These are phyloP conservation scores for Chaetoderma sp. DNA, from an alignment of 2,888 invertebrate genomes.

Conservation along the genomic window DNA sequence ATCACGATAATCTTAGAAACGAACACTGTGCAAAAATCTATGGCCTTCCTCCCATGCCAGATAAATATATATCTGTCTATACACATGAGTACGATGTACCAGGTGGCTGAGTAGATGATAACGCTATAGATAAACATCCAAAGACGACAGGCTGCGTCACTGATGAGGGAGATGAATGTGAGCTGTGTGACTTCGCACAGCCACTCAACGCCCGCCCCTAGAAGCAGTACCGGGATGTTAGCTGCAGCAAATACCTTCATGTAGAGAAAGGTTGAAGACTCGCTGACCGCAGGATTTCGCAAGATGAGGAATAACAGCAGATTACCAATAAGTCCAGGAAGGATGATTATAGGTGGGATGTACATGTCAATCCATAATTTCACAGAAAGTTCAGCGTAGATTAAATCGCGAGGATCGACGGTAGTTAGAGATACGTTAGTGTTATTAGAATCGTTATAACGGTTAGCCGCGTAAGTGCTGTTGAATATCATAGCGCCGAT, in stretches of 20 bases:
- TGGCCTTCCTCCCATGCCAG: slow-evolving; percentile 15
- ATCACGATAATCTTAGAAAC: slow-evolving; percentile 24
- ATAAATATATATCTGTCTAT: slow-evolving; percentile 23
- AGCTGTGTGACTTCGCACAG: slow-evolving; percentile 14
- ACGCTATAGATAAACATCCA: slow-evolving; percentile 28
- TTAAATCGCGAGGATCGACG: too few relatives aligned
- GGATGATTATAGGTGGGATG: neutral
- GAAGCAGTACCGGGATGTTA: slow-evolving; percentile 26
- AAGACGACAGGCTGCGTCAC: slow-evolving; percentile 30
- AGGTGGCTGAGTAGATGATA: slow-evolving; percentile 16
- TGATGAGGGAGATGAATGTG: slow-evolving; percentile 12
- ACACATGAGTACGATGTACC: slow-evolving; percentile 30
- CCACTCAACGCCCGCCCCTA: slow-evolving; percentile 32
- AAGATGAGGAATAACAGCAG: neutral
- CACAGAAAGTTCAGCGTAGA: too few relatives aligned
- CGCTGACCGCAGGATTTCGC: neutral
- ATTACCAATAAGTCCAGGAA: neutral
- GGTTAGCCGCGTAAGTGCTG: too few relatives aligned
- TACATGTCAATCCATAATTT: too few relatives aligned
- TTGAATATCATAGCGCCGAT: too few relatives aligned
- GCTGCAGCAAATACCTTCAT: slow-evolving; percentile 16
- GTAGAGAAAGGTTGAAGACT: slow-evolving; percentile 24
- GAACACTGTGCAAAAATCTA: slow-evolving; percentile 27
- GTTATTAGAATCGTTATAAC: too few relatives aligned
- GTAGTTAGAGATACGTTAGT: too few relatives aligned